Evolutionary conservation across 2,797 vertebrate species (phyloP).

Genomic region (Erpetoichthys calabaricus): DNA sequence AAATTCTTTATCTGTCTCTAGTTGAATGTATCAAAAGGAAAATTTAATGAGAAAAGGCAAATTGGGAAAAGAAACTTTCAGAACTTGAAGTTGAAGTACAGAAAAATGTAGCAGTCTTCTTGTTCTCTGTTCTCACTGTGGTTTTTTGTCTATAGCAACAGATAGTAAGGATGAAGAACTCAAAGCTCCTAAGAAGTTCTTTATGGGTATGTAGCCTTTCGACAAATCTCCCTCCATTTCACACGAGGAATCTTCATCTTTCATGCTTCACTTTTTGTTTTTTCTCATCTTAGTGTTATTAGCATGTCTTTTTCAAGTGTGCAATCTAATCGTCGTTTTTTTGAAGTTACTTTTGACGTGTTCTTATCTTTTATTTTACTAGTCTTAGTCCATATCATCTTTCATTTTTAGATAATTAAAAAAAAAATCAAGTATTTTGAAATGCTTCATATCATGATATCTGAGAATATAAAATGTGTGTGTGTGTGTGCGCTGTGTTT

Average conservation of each 20-base stretch:
- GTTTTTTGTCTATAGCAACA: conserved; percentile 59
- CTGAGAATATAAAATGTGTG: too few relatives aligned
- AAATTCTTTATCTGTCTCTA: too few relatives aligned
- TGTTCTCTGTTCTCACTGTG: conserved; percentile 34
- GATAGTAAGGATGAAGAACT: conserved; percentile 92
- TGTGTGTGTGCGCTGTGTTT: too few relatives aligned
- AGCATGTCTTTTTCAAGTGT: conserved; percentile 7
- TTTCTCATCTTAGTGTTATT: conserved; percentile 12
- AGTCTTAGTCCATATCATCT: too few relatives aligned
- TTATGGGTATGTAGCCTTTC: conserved; percentile 80
- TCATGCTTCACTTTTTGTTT: conserved; percentile 2
- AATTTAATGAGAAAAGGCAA: too few relatives aligned
- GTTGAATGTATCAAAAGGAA: too few relatives aligned
- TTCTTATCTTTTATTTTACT: background rate
- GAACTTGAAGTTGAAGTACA: too few relatives aligned
- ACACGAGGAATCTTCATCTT: conserved; percentile 27
- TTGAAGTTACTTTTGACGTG: background rate
- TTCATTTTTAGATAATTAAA: too few relatives aligned
- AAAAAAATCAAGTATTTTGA: too few relatives aligned
- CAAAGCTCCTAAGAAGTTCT: conserved; percentile 77
- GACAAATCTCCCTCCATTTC: conserved; percentile 15
- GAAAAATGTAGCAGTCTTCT: conserved; percentile 5
- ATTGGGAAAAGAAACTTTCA: too few relatives aligned
- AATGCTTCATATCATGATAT: too few relatives aligned
- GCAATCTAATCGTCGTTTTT: conserved; percentile 11